Evolutionary conservation across 2,113 vertebrate species (phyloP).

Genomic region (Loxodonta africana): DNA sequence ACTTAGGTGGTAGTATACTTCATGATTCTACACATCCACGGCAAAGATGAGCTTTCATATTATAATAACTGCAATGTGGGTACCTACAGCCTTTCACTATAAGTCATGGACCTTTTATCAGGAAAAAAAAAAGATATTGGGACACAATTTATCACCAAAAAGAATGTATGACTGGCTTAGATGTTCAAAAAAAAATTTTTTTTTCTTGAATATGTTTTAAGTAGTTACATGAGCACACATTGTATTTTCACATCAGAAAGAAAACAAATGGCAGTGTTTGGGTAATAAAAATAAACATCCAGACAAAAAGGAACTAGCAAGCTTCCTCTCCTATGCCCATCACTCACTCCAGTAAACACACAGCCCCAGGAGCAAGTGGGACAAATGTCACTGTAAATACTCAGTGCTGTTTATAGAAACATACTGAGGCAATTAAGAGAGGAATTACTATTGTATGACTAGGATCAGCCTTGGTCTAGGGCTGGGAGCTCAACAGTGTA

Average conservation of each 20-base stretch:
- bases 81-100: constrained; percentile 76
- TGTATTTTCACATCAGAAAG: neutral
- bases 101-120: constrained; percentile 83
- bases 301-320: neutral
- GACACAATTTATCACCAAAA: constrained; percentile 73
- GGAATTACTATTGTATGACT: neutral
- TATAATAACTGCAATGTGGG: constrained; percentile 83
- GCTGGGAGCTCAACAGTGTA: neutral
- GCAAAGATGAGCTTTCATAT: constrained; percentile 86
- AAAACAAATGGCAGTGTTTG: neutral
- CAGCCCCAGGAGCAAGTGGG: neutral
- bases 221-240: neutral
- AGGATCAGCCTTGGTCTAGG: neutral
- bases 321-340: neutral
- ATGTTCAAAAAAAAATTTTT: constrained; percentile 65
- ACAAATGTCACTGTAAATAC: neutral
- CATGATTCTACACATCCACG: constrained; percentile 83
- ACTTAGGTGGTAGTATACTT: constrained; percentile 83
- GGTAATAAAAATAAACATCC: neutral
- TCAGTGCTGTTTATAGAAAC: neutral
- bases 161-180: constrained; percentile 61
- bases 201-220: constrained; percentile 71
- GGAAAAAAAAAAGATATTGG: constrained; percentile 75
- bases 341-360: neutral
- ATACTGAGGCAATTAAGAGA: neutral